Evolutionary conservation across 2,888 invertebrate species (phyloP).

Genomic region (Coenonympha arcania): DNA sequence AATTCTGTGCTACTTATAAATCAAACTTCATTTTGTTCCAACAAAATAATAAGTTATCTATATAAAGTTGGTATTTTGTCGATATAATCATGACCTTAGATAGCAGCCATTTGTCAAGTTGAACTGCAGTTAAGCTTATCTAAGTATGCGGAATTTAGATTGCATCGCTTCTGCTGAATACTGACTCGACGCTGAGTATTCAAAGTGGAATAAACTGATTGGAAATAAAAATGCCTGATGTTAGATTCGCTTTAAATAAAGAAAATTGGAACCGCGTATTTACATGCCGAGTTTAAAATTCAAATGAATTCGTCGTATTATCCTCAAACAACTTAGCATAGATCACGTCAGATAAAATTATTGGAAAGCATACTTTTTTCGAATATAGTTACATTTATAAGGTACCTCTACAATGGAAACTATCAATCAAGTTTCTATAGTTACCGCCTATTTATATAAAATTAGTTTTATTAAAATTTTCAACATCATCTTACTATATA

Average conservation of each 20-base stretch:
- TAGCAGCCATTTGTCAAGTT: slow-evolving; percentile 10
- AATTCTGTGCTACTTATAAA: background rate
- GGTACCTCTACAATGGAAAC: too few species aligned
- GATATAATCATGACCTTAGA: slow-evolving; percentile 8
- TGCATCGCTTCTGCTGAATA: slow-evolving; percentile 52
- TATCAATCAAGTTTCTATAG: too few species aligned
- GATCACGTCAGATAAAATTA: too few species aligned
- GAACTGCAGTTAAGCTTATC: slow-evolving; percentile 11
- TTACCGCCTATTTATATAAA: too few species aligned
- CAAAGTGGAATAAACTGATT: slow-evolving; percentile 28
- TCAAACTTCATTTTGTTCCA: background rate
- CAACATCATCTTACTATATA: too few species aligned
- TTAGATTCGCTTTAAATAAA: background rate
- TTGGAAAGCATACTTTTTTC: too few species aligned
- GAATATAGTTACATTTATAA: too few species aligned
- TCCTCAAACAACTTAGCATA: too few species aligned
- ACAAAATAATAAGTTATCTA: background rate
- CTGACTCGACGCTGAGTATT: slow-evolving; percentile 42
- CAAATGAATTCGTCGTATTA: background rate
- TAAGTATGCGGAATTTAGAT: slow-evolving; percentile 39
- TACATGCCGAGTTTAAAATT: background rate
- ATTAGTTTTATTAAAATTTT: too few species aligned
- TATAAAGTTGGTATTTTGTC: background rate
- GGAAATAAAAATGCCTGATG: slow-evolving; percentile 3
- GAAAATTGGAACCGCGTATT: background rate